Percentiles rank a stretch among this genome's conserved stretches.
Conservation (phyloP, 2,113 vertebrate genomes). For the Sceloporus tristichus region DNA sequence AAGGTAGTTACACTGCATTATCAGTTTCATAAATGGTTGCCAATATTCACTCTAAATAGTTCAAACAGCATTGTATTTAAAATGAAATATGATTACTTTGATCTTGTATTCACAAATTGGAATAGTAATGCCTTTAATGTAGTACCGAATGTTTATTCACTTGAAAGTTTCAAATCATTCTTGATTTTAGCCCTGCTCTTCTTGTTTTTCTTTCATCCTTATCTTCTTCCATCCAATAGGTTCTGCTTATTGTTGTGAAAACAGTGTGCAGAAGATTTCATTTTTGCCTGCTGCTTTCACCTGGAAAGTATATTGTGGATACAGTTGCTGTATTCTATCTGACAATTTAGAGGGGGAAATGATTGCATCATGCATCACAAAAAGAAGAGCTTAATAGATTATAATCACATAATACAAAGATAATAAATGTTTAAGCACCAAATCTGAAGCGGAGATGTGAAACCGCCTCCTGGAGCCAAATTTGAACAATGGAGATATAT, state of each 20-base stretch:
- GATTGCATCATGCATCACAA: background rate
- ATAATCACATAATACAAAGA: background rate
- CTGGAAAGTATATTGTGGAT: background rate
- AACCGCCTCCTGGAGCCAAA: conserved; percentile 37
- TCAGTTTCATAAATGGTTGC: background rate
- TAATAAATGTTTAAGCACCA: background rate
- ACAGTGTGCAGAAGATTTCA: background rate
- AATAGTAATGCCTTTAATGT: background rate
- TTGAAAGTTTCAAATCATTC: background rate
- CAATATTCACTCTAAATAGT: background rate
- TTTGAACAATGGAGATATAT: conserved; percentile 28
- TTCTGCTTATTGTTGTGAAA: background rate
- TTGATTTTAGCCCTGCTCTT: background rate
- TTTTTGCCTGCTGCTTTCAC: background rate
- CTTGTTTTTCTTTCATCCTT: background rate
- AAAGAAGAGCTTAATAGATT: background rate
- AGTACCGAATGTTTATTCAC: background rate
- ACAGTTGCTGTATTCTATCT: background rate
- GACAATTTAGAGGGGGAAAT: background rate
- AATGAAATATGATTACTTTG: background rate
- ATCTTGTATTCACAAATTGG: background rate
- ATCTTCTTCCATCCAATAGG: background rate
- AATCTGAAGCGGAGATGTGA: conserved; percentile 35
- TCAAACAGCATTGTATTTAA: background rate
- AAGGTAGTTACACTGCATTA: background rate